A percentile compares a stretch with the other conserved stretches of the same genome.
Evolutionary conservation across 2,888 invertebrate species (phyloP).

Genomic region (Noctua janthe): DNA sequence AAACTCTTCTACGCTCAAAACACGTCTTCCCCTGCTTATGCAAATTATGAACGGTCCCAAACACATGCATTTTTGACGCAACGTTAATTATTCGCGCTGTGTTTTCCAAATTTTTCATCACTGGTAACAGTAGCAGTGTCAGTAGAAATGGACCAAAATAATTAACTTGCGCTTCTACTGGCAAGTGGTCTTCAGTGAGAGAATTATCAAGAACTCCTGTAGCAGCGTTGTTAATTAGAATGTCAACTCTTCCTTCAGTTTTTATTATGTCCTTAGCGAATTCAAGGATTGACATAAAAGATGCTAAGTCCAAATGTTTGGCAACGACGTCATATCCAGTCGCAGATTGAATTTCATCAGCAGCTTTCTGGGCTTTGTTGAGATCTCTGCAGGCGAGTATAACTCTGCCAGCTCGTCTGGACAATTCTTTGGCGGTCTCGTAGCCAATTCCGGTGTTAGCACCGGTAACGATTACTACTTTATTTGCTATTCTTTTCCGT

Average conservation of each 20-base stretch:
- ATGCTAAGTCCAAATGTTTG: slow-evolving; percentile 87
- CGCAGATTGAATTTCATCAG: slow-evolving; percentile 91
- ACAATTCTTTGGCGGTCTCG: slow-evolving; percentile 80
- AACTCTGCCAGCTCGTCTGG: slow-evolving; percentile 87
- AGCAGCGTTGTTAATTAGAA: background rate
- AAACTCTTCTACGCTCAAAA: slow-evolving; percentile 83
- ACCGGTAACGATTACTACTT: slow-evolving; percentile 81
- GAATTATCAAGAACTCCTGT: slow-evolving; percentile 2
- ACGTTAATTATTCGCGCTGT: slow-evolving; percentile 93
- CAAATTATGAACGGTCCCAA: slow-evolving; percentile 92
- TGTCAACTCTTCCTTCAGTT: background rate
- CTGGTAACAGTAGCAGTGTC: background rate
- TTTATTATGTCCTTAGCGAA: background rate
- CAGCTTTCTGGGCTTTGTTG: slow-evolving; percentile 71
- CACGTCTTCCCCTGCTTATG: slow-evolving; percentile 91
- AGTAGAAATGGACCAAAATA: background rate
- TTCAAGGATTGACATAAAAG: background rate
- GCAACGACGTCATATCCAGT: slow-evolving; percentile 92
- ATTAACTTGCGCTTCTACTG: background rate
- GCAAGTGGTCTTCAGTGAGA: background rate
- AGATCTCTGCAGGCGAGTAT: slow-evolving; percentile 89
- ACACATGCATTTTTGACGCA: slow-evolving; percentile 93
- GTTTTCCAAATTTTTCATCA: slow-evolving; percentile 87
- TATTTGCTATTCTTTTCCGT: slow-evolving; percentile 68
- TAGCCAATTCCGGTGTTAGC: slow-evolving; percentile 79